These are phyloP conservation scores for Spodoptera exigua DNA, from an alignment of 2,888 invertebrate genomes.

Conservation along the genomic window DNA sequence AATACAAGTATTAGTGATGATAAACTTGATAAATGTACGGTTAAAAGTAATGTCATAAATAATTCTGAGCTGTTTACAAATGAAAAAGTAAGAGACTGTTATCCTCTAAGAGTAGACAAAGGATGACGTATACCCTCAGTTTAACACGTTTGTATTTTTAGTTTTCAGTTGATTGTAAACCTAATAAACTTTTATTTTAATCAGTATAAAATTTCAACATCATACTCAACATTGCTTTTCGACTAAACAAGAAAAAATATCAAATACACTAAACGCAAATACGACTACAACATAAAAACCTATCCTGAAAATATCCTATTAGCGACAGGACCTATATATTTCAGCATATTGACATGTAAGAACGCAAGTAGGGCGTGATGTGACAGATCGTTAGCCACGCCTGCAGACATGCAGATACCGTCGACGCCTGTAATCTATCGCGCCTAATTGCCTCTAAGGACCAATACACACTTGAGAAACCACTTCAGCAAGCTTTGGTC, in stretches of 20 bases:
- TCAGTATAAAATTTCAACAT: too few species aligned
- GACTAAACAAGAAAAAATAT: too few species aligned
- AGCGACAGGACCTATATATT: slow-evolving; percentile 1
- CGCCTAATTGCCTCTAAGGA: slow-evolving; percentile 34
- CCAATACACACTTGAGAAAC: slow-evolving; percentile 23
- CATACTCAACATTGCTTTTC: too few species aligned
- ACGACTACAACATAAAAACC: slow-evolving; percentile 3
- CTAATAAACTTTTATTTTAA: too few species aligned
- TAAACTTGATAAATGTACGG: not conserved
- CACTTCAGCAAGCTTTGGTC: slow-evolving; percentile 16
- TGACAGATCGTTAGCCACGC: slow-evolving; percentile 32
- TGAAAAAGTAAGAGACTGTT: too few species aligned
- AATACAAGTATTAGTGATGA: slow-evolving; percentile 18
- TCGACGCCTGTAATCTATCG: slow-evolving; percentile 30
- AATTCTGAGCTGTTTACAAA: too few species aligned
- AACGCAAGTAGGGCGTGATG: slow-evolving; percentile 43
- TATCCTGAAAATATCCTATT: too few species aligned
- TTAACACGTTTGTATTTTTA: too few species aligned
- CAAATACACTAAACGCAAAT: not conserved
- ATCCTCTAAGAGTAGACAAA: too few species aligned
- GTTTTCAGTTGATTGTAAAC: too few species aligned
- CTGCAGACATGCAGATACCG: slow-evolving; percentile 29
- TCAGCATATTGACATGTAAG: slow-evolving; percentile 7
- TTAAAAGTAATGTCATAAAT: not conserved
- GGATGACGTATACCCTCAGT: too few species aligned